A percentile compares a stretch with the other conserved stretches of the same genome.
Conservation (phyloP, 2,797 vertebrate species). For the Pelochelys cantorii region DNA sequence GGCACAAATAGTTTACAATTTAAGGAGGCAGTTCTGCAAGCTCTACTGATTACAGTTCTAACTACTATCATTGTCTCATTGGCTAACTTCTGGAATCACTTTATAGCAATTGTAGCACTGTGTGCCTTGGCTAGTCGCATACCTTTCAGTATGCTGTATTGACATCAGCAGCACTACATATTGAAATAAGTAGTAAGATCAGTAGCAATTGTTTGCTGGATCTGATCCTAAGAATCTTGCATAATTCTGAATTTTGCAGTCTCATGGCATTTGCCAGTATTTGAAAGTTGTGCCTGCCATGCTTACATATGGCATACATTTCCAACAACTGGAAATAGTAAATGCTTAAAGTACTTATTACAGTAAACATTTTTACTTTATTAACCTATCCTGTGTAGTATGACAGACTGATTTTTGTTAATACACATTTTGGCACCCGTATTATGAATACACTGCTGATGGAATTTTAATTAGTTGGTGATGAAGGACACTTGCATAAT, state of each 20-base stretch:
- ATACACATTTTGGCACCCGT: neutral
- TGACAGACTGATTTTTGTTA: neutral
- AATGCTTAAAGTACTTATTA: neutral
- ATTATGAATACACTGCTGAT: neutral
- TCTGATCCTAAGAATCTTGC: fast-evolving
- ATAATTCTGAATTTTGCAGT: neutral
- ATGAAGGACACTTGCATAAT: neutral
- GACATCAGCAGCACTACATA: neutral
- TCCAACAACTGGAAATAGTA: neutral
- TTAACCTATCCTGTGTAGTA: neutral
- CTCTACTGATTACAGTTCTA: neutral
- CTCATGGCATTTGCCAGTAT: neutral
- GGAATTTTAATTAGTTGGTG: neutral
- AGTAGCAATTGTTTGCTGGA: neutral
- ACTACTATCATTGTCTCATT: neutral
- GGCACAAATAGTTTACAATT: neutral
- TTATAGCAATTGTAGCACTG: neutral
- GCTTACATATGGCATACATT: neutral
- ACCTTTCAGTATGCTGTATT: neutral
- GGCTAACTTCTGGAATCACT: neutral
- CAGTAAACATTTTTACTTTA: neutral
- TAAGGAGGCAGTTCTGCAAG: neutral
- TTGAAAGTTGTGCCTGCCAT: neutral
- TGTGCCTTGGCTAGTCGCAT: neutral
- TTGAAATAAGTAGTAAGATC: neutral